Conservation (phyloP, 2,113 vertebrate genomes). For the Megaceryle maxima region DNA sequence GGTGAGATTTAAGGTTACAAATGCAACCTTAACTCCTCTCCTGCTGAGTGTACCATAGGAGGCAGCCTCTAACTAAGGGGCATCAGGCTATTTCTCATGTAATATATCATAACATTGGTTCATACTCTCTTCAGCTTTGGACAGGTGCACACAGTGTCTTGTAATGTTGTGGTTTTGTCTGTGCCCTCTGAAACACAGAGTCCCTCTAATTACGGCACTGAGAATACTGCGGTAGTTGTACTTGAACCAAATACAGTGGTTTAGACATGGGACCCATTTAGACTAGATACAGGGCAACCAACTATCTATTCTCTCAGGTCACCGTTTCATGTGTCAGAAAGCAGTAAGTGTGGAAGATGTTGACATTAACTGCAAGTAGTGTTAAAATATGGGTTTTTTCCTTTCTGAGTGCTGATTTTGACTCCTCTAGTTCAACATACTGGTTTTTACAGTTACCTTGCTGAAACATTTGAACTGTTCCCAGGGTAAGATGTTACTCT, state of each 20-base stretch:
- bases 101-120: neutral
- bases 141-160: neutral
- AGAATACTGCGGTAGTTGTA: neutral
- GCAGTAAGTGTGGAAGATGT: neutral
- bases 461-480: neutral
- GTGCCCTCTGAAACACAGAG: neutral
- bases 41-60: constrained; percentile 39
- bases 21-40: constrained; percentile 53
- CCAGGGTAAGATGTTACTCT: neutral
- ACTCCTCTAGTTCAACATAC: neutral
- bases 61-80: constrained; percentile 51
- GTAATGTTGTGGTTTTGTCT: neutral
- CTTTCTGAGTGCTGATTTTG: neutral
- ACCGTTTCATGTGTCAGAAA: neutral
- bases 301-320: neutral
- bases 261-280: neutral
- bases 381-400: neutral
- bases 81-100: neutral
- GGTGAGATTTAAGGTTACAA: constrained; percentile 55
- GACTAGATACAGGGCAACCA: neutral
- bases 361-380: neutral
- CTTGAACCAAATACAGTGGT: neutral
- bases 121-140: neutral
- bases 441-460: neutral
- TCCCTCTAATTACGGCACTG: neutral